These are phyloP conservation scores for Ormia ochracea DNA, from an alignment of 2,888 invertebrate genomes.

Conservation along the genomic window DNA sequence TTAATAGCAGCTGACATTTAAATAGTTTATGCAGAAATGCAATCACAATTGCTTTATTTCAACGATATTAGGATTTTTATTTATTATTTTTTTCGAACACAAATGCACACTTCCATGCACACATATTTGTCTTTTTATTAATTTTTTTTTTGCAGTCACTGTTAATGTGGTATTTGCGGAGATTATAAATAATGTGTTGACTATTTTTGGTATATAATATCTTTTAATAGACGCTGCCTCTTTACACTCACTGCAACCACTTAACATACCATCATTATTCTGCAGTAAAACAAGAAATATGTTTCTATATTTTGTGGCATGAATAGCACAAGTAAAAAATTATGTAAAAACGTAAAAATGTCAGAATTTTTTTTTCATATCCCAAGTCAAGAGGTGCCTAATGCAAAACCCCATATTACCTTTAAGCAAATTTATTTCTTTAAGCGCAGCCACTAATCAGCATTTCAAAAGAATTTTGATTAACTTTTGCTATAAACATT, in stretches of 20 bases:
- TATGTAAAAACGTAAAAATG: slow-evolving; percentile 60
- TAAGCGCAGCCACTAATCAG: neutral
- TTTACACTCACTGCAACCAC: neutral
- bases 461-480: neutral
- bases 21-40: slow-evolving; percentile 55
- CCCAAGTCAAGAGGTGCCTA: slow-evolving; percentile 53
- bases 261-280: slow-evolving; percentile 11
- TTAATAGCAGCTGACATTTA: slow-evolving; percentile 57
- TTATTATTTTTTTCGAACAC: neutral
- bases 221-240: slow-evolving; percentile 4
- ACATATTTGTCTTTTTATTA: slow-evolving; percentile 9
- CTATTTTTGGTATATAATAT: slow-evolving; percentile 47
- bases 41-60: slow-evolving; percentile 46
- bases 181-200: slow-evolving; percentile 60
- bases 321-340: slow-evolving; percentile 25
- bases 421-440: no score
- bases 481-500: neutral
- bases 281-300: neutral
- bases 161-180: slow-evolving; percentile 54
- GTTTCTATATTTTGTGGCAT: slow-evolving; percentile 19
- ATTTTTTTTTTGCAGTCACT: neutral
- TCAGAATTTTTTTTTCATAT: slow-evolving; percentile 58
- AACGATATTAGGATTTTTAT: slow-evolving; percentile 37
- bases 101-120: no score
- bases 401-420: no score